phyloP scores from a whole-genome alignment of 2,113 vertebrate species.

The Tonatia bakeri region DNA sequence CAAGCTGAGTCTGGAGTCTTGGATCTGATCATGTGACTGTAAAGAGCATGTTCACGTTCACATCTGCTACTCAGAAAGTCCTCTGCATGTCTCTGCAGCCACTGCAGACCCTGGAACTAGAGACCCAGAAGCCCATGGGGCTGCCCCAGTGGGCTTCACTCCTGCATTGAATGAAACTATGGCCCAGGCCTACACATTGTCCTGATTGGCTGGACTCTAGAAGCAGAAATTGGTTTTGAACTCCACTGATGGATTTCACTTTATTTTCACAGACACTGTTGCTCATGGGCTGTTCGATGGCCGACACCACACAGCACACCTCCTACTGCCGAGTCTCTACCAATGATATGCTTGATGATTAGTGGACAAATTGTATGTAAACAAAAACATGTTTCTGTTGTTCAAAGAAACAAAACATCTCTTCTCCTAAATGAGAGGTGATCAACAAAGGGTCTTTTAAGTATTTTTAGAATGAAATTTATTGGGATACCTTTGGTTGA shows the following conservation, averaged over 20 bases:
- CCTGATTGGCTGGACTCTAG: neutral
- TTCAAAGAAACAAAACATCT: neutral
- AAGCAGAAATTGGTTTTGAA: neutral
- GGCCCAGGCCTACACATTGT: neutral
- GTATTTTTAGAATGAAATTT: no score
- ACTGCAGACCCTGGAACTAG: neutral
- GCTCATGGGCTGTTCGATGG: fast-evolving
- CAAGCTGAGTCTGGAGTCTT: neutral
- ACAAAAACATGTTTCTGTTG: neutral
- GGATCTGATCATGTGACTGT: neutral
- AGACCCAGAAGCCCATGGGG: neutral
- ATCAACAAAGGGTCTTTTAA: no score
- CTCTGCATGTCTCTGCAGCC: neutral
- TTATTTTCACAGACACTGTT: neutral
- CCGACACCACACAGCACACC: neutral
- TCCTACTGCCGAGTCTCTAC: neutral
- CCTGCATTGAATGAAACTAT: neutral
- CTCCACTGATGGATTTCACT: neutral
- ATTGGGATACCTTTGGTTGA: no score
- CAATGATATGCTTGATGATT: neutral
- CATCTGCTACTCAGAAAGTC: neutral
- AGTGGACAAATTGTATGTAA: neutral
- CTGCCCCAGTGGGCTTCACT: neutral
- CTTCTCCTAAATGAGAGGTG: no score
- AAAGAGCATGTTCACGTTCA: neutral